Evolutionary conservation across 2,888 invertebrate species (phyloP).

Genomic region (Drosophila robusta): DNA sequence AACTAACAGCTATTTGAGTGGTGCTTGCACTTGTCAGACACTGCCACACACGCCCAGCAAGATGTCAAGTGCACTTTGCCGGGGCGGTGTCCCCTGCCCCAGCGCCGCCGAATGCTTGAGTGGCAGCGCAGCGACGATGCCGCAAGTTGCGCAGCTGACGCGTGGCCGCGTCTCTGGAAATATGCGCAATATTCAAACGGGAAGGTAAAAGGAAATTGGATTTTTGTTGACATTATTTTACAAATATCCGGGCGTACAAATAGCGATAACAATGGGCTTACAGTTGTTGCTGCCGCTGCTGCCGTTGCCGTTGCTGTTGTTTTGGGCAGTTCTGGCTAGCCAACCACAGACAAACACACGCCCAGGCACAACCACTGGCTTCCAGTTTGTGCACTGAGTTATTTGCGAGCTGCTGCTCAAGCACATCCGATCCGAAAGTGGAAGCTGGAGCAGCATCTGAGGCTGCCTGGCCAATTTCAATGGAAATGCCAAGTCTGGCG

Average conservation of each 20-base stretch:
- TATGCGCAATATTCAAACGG: constrained; percentile 57
- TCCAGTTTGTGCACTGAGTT: constrained; percentile 31
- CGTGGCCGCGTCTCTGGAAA: constrained; percentile 13
- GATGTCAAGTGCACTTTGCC: constrained; percentile 57
- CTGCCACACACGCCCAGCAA: constrained; percentile 35
- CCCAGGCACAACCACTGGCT: not conserved
- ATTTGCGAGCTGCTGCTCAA: constrained; percentile 38
- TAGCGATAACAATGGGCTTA: constrained; percentile 49
- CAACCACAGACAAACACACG: not conserved
- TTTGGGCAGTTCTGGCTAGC: constrained; percentile 29
- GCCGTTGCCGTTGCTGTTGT: not conserved
- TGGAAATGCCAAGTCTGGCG: constrained; percentile 19
- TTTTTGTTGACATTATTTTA: constrained; percentile 78
- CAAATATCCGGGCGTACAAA: constrained; percentile 70
- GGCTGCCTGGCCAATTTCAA: constrained; percentile 42
- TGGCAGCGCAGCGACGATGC: not conserved
- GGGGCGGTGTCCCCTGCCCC: not conserved
- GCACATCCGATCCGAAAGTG: constrained; percentile 43
- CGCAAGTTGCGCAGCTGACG: constrained; percentile 1
- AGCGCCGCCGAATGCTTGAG: not conserved
- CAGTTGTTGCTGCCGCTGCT: constrained; percentile 3
- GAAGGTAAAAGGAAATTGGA: constrained; percentile 78
- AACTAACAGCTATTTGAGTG: constrained; percentile 5
- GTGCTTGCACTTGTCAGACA: constrained; percentile 3
- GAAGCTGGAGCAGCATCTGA: constrained; percentile 16